Percentiles rank a stretch among this genome's conserved stretches.
Evolutionary conservation across 2,888 invertebrate species (phyloP).

Genomic region (Cheilosia impressa): DNA sequence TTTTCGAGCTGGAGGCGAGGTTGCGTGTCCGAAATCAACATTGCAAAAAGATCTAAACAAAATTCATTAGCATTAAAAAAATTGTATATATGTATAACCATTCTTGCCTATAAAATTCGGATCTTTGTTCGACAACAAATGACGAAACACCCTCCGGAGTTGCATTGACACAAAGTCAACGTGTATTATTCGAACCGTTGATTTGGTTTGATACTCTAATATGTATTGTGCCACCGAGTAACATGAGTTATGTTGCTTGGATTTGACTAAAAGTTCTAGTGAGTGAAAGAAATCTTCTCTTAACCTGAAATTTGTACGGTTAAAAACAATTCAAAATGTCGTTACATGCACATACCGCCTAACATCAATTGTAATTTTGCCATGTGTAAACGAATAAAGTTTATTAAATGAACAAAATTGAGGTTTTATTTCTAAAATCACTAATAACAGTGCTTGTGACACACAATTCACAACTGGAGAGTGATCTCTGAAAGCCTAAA

Average conservation of each 20-base stretch:
- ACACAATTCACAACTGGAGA: slow-evolving; percentile 80
- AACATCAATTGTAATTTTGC: slow-evolving; percentile 75
- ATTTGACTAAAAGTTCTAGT: slow-evolving; percentile 80
- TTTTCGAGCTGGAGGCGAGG: slow-evolving; percentile 78
- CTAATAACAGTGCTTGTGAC: slow-evolving; percentile 79
- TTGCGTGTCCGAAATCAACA: slow-evolving; percentile 80
- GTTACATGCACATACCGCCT: slow-evolving; percentile 73
- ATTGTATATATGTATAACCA: not conserved
- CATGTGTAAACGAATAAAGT: slow-evolving; percentile 74
- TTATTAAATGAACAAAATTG: slow-evolving; percentile 77
- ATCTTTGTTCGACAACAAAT: slow-evolving; percentile 80
- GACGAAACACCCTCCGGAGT: slow-evolving; percentile 80
- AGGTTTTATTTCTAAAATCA: slow-evolving; percentile 78
- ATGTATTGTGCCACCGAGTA: slow-evolving; percentile 81
- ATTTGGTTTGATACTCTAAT: slow-evolving; percentile 79
- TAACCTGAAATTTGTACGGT: slow-evolving; percentile 62
- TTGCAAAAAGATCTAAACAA: slow-evolving; percentile 79
- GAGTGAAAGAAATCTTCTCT: slow-evolving; percentile 80
- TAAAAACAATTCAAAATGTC: not conserved
- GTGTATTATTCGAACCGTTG: slow-evolving; percentile 78
- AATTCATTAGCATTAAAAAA: not conserved
- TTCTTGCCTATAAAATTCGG: slow-evolving; percentile 81
- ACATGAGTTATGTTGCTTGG: slow-evolving; percentile 81
- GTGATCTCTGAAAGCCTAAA: slow-evolving; percentile 77
- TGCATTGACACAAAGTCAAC: slow-evolving; percentile 80